Percentiles rank a stretch among this genome's conserved stretches.
Conservation (phyloP, 2,888 invertebrate genomes). For the Scotopteryx bipunctaria region DNA sequence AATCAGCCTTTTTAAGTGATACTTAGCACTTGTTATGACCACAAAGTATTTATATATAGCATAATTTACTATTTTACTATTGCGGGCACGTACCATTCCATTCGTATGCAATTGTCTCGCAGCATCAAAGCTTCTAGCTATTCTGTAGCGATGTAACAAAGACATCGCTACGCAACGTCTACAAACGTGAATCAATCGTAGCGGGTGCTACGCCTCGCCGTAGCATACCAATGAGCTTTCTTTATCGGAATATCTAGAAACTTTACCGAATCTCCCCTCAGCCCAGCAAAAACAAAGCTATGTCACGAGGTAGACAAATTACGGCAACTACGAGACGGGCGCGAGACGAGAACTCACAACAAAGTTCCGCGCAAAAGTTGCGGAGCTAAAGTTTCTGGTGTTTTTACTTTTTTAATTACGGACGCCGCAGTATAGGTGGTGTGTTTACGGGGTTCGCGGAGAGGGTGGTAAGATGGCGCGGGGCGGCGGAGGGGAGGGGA, state of each 20-base stretch:
- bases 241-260: conserved; percentile 13
- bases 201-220: conserved; percentile 52
- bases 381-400: conserved; percentile 34
- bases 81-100: conserved; percentile 1
- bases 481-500: conserved; percentile 46
- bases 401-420: conserved; percentile 38
- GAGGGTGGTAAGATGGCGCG: conserved; percentile 56
- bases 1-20: neutral
- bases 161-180: conserved; percentile 43
- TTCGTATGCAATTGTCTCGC: neutral
- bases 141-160: conserved; percentile 23
- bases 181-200: conserved; percentile 45
- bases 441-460: conserved; percentile 55
- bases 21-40: conserved; percentile 1
- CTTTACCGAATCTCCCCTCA: conserved; percentile 1
- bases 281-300: conserved; percentile 5
- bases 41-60: conserved; percentile 8
- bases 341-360: conserved; percentile 55
- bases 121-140: neutral
- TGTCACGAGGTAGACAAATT: conserved; percentile 44
- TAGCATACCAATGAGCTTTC: conserved; percentile 44
- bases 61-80: neutral
- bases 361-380: conserved; percentile 61
- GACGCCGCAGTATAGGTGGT: conserved; percentile 68
- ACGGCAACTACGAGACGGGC: conserved; percentile 58